Conservation (phyloP, 2,113 vertebrate species). For the Erythrocercus mccallii region DNA sequence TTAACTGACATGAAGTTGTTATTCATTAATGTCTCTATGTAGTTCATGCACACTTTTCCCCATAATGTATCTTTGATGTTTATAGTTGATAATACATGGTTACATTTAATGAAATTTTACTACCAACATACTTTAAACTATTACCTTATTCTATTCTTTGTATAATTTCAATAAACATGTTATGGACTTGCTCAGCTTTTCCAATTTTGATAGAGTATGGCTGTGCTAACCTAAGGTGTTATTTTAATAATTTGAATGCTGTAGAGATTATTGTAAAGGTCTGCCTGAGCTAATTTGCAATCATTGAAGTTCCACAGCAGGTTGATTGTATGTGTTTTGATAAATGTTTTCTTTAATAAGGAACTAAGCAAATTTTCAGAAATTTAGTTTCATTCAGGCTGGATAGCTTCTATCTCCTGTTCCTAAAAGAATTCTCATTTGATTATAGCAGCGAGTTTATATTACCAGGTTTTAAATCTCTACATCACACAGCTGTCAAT, state of each 20-base stretch:
- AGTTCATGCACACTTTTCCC: neutral
- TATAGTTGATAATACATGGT: neutral
- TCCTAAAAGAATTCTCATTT: neutral
- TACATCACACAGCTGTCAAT: neutral
- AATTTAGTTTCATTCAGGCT: neutral
- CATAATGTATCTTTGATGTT: neutral
- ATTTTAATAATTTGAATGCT: neutral
- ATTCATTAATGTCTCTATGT: neutral
- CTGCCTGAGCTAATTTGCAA: neutral
- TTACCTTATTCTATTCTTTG: neutral
- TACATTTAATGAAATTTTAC: neutral
- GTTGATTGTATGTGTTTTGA: neutral
- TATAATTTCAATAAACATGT: neutral
- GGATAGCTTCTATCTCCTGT: neutral
- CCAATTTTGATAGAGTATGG: neutral
- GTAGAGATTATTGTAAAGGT: neutral
- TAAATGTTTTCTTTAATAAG: neutral
- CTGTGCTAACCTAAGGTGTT: neutral
- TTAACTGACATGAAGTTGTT: neutral
- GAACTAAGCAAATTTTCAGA: neutral
- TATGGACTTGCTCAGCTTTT: neutral
- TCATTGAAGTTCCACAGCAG: neutral
- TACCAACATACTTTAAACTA: neutral
- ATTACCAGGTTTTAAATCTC: neutral
- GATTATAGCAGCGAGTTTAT: neutral